Evolutionary conservation across 1,140 invertebrate genomes (phyloP), one percentile per base, ranked within the genome.

Genomic region (Drosophila truncata): DNA sequence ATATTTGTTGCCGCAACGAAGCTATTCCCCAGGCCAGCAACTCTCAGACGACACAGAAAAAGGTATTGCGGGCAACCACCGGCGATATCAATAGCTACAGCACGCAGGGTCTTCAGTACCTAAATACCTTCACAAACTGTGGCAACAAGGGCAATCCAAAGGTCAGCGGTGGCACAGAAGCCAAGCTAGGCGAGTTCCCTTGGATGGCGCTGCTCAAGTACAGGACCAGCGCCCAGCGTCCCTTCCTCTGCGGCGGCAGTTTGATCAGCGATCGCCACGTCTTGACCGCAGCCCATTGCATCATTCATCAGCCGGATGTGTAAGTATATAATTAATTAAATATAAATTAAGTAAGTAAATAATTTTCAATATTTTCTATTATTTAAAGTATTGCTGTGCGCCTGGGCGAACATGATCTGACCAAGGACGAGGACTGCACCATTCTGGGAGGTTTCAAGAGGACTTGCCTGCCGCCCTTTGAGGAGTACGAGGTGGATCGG

Each of bases 221-320:
- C 47, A 59, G 80, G 29, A 63, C 52, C 4, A 39, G 55, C 11
- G 18, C 20, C 4, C 55, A 0, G 49, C 55, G 82, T 13, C 76
- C 62, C 7, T 93, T 91, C 42, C 59, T 65, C 3, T 93, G 92
- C 52, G 94, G 93, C 44, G 94, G 94, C 13, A 93, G 93, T 13
- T 64, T 94, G 31, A 94, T 94, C 52, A 93, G 79, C 47, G 83
- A 91, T 18, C 84, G 91, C 54, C 94, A 93, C 71, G 90, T 94
- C 27, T 64, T 94, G 11, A 97, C 97, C 0, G 97, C 97, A 1
- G 96, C 96, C 8, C 91, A 93, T 55, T 93, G 92, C 69, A 71
- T 91, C 11, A 55, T 65, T 3, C 20, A 60, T 0, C 23, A n/a
- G 14, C 44, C 61, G 1, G 31, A 70, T 8, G 55, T 85, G 90